A percentile compares a stretch with the other conserved stretches of the same genome.
Conservation (phyloP, 1,140 invertebrate genomes). For the Trichomalopsis sarcophagae region DNA sequence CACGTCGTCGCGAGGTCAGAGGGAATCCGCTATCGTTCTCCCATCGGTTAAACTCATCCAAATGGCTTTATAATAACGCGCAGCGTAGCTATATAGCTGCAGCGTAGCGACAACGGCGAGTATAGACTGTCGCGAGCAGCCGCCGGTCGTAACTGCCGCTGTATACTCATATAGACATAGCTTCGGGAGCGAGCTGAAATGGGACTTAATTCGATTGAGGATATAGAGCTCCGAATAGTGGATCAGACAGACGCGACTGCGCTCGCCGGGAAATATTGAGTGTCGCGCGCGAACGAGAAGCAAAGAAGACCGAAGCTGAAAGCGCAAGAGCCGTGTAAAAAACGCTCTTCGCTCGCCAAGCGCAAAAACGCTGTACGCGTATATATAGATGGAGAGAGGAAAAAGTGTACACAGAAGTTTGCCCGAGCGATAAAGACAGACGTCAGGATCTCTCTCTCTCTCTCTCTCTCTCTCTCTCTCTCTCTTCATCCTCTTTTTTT, state of each 20-base stretch:
- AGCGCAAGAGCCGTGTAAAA: background rate
- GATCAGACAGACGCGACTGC: background rate
- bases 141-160: background rate
- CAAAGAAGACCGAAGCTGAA: background rate
- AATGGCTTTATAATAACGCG: constrained; percentile 25
- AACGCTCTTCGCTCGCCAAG: background rate
- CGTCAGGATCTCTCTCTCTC: background rate
- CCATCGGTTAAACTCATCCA: background rate
- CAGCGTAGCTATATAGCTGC: background rate
- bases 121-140: background rate
- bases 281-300: background rate
- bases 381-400: background rate
- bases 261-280: background rate
- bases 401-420: constrained; percentile 22
- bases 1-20: background rate
- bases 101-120: background rate
- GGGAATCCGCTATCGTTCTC: background rate
- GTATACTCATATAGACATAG: background rate
- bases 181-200: background rate
- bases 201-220: constrained; percentile 23
- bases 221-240: background rate
- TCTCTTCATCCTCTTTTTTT: background rate
- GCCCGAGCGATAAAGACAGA: constrained; percentile 15
- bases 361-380: too few relatives aligned
- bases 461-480: too few relatives aligned